These are phyloP conservation scores for Brachyopa scutellaris DNA, from an alignment of 2,888 invertebrate genomes.

Conservation along the genomic window DNA sequence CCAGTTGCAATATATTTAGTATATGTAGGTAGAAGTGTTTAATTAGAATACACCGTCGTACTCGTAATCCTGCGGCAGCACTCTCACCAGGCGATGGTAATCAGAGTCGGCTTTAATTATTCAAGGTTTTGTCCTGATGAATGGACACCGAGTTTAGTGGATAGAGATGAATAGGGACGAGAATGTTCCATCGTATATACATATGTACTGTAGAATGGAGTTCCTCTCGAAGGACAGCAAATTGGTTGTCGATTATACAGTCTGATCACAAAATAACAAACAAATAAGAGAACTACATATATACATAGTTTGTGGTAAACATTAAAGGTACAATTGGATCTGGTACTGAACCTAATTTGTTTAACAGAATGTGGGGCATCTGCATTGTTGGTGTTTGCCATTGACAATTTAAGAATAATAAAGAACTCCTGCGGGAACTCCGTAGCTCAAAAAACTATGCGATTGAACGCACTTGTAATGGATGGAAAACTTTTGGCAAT, in stretches of 20 bases:
- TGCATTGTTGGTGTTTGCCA: too few relatives aligned
- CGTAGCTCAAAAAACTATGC: too few relatives aligned
- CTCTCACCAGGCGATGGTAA: constrained; percentile 77
- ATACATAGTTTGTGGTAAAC: too few relatives aligned
- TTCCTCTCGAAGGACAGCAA: constrained; percentile 24
- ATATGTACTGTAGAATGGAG: too few relatives aligned
- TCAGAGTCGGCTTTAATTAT: constrained; percentile 81
- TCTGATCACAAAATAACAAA: constrained; percentile 32
- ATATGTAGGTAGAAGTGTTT: constrained; percentile 55
- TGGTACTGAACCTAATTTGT: too few relatives aligned
- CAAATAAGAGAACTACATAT: too few relatives aligned
- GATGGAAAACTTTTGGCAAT: too few relatives aligned
- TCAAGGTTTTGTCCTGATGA: constrained; percentile 81
- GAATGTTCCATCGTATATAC: constrained; percentile 17
- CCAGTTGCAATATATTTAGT: constrained; percentile 67
- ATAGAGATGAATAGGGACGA: constrained; percentile 44
- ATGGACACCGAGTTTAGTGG: constrained; percentile 74
- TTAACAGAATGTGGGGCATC: too few relatives aligned
- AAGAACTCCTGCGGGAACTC: too few relatives aligned
- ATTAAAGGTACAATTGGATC: too few relatives aligned
- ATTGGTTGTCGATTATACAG: constrained; percentile 9
- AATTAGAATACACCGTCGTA: constrained; percentile 62
- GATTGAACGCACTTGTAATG: too few relatives aligned
- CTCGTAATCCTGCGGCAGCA: constrained; percentile 38
- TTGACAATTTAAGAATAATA: too few relatives aligned